These are phyloP conservation scores for Pogonomyrmex californicus DNA, from an alignment of 1,140 invertebrate genomes.

Conservation along the genomic window DNA sequence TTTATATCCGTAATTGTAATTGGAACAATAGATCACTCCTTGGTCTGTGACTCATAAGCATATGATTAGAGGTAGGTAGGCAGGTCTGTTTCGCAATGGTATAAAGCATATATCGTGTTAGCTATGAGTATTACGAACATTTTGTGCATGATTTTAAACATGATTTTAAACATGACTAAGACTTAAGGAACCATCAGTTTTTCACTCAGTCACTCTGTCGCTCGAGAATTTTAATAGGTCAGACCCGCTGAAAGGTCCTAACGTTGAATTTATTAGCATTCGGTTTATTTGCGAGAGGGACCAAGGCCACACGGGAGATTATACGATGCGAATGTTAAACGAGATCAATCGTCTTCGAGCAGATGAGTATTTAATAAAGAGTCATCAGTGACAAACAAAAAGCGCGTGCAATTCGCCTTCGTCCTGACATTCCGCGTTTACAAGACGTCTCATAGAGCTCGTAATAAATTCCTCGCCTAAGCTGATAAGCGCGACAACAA, in stretches of 20 bases:
- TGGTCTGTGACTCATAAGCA: neutral
- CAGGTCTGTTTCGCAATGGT: neutral
- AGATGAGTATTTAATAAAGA: conserved; percentile 16
- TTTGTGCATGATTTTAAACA: neutral
- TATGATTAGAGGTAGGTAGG: neutral
- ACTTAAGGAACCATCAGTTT: conserved; percentile 40
- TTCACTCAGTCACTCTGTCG: conserved; percentile 65
- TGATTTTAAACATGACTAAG: neutral
- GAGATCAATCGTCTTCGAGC: conserved; percentile 45
- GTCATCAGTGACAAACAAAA: conserved; percentile 17
- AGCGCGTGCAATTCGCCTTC: neutral
- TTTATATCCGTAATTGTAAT: neutral
- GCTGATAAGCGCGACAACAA: conserved; percentile 40
- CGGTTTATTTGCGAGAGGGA: conserved; percentile 63
- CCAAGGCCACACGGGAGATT: neutral
- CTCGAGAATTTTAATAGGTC: conserved; percentile 69
- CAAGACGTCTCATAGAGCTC: conserved; percentile 8
- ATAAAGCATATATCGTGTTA: neutral
- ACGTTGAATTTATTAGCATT: conserved; percentile 60
- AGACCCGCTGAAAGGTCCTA: conserved; percentile 31
- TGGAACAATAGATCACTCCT: neutral
- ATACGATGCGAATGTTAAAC: conserved; percentile 44
- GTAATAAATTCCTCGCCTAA: neutral
- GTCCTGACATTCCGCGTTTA: neutral
- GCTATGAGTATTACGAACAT: neutral